A percentile compares a stretch with the other conserved stretches of the same genome.
These are phyloP conservation scores for Amphipyra berbera DNA, from an alignment of 2,888 invertebrate species.

Conservation along the genomic window DNA sequence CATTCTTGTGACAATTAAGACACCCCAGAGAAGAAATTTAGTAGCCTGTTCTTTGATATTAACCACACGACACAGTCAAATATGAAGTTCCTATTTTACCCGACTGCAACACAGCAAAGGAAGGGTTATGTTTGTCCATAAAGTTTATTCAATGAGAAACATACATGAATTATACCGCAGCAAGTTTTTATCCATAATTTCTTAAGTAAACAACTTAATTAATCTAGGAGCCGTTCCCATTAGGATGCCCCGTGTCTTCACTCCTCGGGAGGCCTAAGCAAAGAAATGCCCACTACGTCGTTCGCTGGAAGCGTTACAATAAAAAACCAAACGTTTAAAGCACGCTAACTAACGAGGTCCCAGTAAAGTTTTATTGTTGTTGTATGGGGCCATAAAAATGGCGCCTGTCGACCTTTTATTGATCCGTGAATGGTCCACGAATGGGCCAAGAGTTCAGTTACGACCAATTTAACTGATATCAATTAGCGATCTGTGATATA, in stretches of 20 bases:
- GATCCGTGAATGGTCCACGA: slow-evolving; percentile 59
- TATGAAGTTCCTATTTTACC: no score
- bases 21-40: no score
- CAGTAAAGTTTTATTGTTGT: slow-evolving; percentile 63
- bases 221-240: not conserved
- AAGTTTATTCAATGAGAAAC: no score
- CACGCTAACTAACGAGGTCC: slow-evolving; percentile 64
- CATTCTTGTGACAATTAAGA: no score
- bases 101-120: no score
- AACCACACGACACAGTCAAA: no score
- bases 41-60: no score
- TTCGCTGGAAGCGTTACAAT: slow-evolving; percentile 29
- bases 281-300: slow-evolving; percentile 14
- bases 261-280: slow-evolving; percentile 1
- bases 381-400: slow-evolving; percentile 68
- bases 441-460: slow-evolving; percentile 57
- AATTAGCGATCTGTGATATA: slow-evolving; percentile 70
- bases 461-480: slow-evolving; percentile 74
- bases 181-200: not conserved
- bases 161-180: not conserved
- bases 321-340: slow-evolving; percentile 46
- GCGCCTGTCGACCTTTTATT: slow-evolving; percentile 65
- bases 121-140: no score
- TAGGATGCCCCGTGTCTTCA: not conserved
- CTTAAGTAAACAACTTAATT: not conserved